Conservation (phyloP, 2,888 invertebrate species). For the Callinectes sapidus region DNA sequence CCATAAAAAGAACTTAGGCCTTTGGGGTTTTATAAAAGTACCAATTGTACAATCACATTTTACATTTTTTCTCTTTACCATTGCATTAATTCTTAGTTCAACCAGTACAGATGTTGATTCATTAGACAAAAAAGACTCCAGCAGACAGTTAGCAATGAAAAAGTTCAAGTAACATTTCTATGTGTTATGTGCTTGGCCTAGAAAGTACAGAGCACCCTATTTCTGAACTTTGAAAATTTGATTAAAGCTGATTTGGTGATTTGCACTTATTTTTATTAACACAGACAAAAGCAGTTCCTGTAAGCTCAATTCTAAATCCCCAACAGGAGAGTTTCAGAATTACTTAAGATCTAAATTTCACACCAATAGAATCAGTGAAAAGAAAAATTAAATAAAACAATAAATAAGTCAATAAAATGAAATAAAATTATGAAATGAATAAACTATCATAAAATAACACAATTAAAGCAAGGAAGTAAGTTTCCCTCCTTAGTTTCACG, state of each 20-base stretch:
- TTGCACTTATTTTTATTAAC: constrained; percentile 19
- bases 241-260: constrained; percentile 21
- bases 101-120: not conserved
- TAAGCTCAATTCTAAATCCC: constrained; percentile 25
- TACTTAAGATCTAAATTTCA: constrained; percentile 15
- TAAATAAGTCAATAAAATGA: not conserved
- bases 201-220: not conserved
- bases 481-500: not conserved
- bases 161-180: not conserved
- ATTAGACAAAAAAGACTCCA: not conserved
- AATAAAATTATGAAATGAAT: not conserved
- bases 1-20: not conserved
- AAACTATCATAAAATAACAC: not conserved
- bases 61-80: not conserved
- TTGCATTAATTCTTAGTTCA: not conserved
- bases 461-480: not conserved
- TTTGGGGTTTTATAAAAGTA: not conserved
- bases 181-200: not conserved
- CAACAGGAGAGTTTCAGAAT: constrained; percentile 21
- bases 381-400: not conserved
- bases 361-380: not conserved
- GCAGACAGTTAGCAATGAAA: not conserved
- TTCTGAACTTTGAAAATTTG: constrained; percentile 17
- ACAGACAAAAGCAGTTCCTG: constrained; percentile 25
- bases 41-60: not conserved